Conservation (phyloP, 2,888 invertebrate genomes). For the Callinectes sapidus region DNA sequence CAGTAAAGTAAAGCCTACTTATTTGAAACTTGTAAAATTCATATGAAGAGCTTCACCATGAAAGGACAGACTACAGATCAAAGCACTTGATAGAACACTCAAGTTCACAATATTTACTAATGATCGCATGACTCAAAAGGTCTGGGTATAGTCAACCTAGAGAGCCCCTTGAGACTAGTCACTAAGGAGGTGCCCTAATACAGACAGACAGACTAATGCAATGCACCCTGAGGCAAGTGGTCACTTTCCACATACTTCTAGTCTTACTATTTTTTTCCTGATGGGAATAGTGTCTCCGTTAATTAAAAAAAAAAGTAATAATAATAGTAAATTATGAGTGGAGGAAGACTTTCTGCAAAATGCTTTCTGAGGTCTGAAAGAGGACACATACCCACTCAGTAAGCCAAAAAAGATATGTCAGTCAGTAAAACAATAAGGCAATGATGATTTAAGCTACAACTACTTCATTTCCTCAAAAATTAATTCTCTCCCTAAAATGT, state of each 20-base stretch:
- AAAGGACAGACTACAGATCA: no score
- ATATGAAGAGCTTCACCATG: no score
- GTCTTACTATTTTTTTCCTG: neutral
- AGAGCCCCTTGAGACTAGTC: neutral
- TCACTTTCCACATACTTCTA: neutral
- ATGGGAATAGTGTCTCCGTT: neutral
- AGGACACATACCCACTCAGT: neutral
- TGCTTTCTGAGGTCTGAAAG: neutral
- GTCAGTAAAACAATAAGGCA: slow-evolving; percentile 16
- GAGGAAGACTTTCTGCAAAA: neutral
- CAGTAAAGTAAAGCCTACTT: no score
- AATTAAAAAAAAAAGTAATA: no score
- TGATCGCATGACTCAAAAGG: no score
- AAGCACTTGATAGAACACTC: no score
- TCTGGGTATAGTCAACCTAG: no score
- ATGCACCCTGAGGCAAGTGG: neutral
- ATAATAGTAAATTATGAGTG: neutral
- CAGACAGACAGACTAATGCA: neutral
- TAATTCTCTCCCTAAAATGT: neutral
- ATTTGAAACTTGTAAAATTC: no score
- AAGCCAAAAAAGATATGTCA: neutral
- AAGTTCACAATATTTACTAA: no score
- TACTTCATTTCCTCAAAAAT: neutral
- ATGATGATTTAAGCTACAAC: neutral
- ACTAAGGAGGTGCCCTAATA: neutral